phyloP scores from a whole-genome alignment of 2,797 vertebrate species.

The Clarias platycephalus region DNA sequence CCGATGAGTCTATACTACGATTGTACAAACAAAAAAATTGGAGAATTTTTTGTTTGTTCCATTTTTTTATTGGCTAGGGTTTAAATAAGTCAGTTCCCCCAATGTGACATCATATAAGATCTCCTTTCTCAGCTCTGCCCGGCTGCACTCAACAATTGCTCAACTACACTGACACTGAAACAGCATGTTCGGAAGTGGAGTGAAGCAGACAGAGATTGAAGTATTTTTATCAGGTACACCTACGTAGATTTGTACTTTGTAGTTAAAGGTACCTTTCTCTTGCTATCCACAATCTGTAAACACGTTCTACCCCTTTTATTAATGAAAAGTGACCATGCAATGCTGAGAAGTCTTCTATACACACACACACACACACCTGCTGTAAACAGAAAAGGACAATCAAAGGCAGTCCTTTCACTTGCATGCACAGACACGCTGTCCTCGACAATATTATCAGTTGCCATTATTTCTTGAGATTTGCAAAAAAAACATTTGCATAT shows the following conservation, averaged over 20 bases:
- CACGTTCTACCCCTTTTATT: background rate
- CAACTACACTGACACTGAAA: too few species aligned
- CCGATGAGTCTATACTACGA: too few species aligned
- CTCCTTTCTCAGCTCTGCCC: too few species aligned
- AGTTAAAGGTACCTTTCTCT: background rate
- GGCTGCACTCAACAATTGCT: too few species aligned
- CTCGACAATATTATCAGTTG: slow-evolving; percentile 17
- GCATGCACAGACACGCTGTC: slow-evolving; percentile 9
- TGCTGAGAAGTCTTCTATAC: slow-evolving; percentile 21
- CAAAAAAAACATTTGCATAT: slow-evolving; percentile 33
- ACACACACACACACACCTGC: slow-evolving; percentile 12
- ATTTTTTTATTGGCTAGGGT: too few species aligned
- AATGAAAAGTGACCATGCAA: slow-evolving; percentile 7
- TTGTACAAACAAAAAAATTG: too few species aligned
- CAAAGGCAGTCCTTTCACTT: background rate
- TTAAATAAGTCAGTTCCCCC: too few species aligned
- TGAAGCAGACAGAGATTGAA: too few species aligned
- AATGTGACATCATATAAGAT: too few species aligned
- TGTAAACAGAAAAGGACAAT: slow-evolving; percentile 34
- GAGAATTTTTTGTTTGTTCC: too few species aligned
- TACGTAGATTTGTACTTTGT: background rate
- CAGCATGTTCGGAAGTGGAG: too few species aligned
- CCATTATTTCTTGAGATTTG: slow-evolving; percentile 26
- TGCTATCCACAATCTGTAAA: background rate
- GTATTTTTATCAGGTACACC: background rate